Evolutionary conservation across 2,113 vertebrate genomes (phyloP), one percentile per base, ranked within the genome.

Genomic region (Notarius lentiginosus): DNA sequence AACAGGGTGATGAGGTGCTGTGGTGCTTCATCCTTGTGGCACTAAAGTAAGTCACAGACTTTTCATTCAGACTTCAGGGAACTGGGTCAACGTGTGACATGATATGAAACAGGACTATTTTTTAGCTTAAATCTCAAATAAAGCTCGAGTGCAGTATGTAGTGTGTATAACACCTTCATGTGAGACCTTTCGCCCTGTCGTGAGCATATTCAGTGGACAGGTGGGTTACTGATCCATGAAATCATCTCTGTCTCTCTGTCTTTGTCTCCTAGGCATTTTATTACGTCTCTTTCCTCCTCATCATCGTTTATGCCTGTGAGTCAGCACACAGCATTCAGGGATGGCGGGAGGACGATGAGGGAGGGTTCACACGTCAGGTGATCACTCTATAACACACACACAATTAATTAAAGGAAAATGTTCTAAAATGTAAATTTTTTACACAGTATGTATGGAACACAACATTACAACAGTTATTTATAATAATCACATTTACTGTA

Each of bases 241-340:
- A 15, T 66, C 24, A 27, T 12, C 11, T 61, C 41, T 81, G 30
- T 49, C 22, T 81, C 53, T 81, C 56, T 75, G 17, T 88, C n/a
- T 30, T 20, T 49, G 24, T 53, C 30, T 58, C 60, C 34, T 18
- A 90, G 89, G 53, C 65, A 4, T 90, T 90, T 61, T 89, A 73
- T 72, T 89, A 14, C 24, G 20, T 89, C n/a, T 86, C 72, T 0
- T 90, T 91, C 72, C 84, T 89, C 17, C 86, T 89, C 9, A 76
- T 86, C 51, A 82, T 90, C n/a, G 60, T 90, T 82, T 90, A 90
- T 56, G 90, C 90, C 68, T 86, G 22, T 84, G 88, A 90, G 84
- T 90, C 88, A 20, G 79, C 76, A 63, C 34, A 82, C 58, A 79
- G 53, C 12, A 24, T 85, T 76, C 80, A 84, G 66, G 88, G 86